phyloP scores from a whole-genome alignment of 2,888 invertebrate species.

The Sepiola atlantica region DNA sequence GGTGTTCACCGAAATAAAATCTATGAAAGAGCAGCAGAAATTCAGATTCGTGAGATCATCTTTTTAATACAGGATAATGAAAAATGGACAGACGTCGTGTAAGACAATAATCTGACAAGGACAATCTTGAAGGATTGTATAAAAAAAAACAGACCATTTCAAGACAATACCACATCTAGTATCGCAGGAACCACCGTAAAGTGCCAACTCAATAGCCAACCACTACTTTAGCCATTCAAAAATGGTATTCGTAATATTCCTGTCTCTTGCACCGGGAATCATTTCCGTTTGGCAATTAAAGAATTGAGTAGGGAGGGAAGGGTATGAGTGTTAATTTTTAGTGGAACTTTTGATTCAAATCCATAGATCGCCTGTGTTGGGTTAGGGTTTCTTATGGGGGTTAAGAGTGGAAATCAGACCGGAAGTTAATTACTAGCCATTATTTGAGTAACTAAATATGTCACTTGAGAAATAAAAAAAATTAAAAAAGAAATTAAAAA shows the following conservation, averaged over 20 bases:
- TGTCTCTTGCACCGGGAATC: not conserved
- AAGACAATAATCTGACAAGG: not conserved
- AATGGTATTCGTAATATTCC: not conserved
- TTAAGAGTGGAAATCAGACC: not conserved
- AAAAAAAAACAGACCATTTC: not conserved
- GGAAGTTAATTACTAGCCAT: slow-evolving; percentile 1
- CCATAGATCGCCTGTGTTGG: not conserved
- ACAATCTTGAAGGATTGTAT: not conserved
- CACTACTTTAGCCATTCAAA: not conserved
- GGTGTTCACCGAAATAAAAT: not conserved
- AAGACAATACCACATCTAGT: not conserved
- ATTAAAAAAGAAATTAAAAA: too few relatives aligned
- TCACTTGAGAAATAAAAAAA: not conserved
- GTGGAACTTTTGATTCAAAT: not conserved
- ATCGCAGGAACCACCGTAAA: not conserved
- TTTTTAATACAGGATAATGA: not conserved
- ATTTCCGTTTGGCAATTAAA: not conserved
- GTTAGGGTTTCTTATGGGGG: too few relatives aligned
- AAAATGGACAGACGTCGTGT: not conserved
- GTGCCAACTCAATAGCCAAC: not conserved
- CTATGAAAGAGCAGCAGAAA: not conserved
- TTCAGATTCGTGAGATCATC: not conserved
- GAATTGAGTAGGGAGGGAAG: not conserved
- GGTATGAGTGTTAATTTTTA: not conserved
- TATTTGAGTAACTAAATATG: slow-evolving; percentile 16